Evolutionary conservation across 1,140 invertebrate species (phyloP).

Genomic region (Streblospio benedicti): DNA sequence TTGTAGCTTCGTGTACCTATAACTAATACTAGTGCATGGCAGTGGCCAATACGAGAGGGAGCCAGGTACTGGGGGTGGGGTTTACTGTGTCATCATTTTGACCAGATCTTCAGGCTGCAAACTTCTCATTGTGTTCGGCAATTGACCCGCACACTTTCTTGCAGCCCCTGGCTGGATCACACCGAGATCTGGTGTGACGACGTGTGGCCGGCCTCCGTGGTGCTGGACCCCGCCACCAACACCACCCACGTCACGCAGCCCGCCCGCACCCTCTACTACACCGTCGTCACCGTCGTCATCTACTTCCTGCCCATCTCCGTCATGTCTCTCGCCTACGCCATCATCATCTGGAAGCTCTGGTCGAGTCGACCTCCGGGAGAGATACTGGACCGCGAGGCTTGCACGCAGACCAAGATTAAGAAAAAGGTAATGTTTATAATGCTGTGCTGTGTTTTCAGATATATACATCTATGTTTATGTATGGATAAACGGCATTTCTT

Average conservation of each 20-base stretch:
- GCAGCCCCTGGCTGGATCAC: background rate
- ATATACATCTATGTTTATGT: too few species aligned
- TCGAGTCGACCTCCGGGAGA: background rate
- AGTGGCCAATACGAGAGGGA: too few species aligned
- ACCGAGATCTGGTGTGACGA: background rate
- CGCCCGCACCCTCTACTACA: conserved; percentile 40
- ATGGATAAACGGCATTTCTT: too few species aligned
- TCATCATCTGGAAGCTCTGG: conserved; percentile 33
- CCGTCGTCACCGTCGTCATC: conserved; percentile 44
- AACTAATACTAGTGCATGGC: too few species aligned
- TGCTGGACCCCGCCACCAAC: background rate
- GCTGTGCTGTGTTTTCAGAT: too few species aligned
- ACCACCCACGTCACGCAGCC: background rate
- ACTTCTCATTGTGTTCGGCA: too few species aligned
- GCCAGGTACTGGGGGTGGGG: too few species aligned
- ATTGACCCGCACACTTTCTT: too few species aligned
- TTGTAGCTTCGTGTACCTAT: too few species aligned
- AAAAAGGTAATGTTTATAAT: too few species aligned
- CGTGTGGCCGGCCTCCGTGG: background rate
- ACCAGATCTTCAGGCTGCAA: too few species aligned
- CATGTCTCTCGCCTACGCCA: conserved; percentile 35
- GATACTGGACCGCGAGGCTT: background rate
- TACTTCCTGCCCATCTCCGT: conserved; percentile 43
- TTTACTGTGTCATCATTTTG: too few species aligned
- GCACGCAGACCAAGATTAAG: conserved; percentile 27